Conservation (phyloP, 2,797 vertebrate genomes). For the Calcarius lapponicus region DNA sequence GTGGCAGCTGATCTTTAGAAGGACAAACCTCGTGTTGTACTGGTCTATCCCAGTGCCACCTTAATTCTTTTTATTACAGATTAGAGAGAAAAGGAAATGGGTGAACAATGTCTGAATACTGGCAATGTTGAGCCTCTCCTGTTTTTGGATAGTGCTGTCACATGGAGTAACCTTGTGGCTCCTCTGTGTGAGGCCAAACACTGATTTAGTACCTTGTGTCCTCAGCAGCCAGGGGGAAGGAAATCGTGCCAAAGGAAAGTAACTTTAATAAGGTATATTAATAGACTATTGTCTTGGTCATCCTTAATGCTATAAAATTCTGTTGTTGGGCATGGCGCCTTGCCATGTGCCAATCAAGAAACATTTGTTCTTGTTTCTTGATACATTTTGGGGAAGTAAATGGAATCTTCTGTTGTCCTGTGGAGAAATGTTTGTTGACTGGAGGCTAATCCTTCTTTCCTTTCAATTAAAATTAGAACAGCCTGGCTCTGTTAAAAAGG, state of each 20-base stretch:
- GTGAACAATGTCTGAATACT: rapidly evolving
- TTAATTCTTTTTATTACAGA: neutral
- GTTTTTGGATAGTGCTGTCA: neutral
- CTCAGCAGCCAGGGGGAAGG: neutral
- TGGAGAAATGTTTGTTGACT: neutral
- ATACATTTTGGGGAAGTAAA: neutral
- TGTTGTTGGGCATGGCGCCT: neutral
- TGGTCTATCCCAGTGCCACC: neutral
- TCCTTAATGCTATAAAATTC: neutral
- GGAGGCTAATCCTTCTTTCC: neutral
- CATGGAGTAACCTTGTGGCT: neutral
- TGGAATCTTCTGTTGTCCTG: neutral
- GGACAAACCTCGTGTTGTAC: neutral
- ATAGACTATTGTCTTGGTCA: neutral
- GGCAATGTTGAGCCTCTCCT: neutral
- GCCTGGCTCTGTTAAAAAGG: neutral
- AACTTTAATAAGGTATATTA: neutral
- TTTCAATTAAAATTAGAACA: neutral
- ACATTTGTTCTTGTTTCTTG: neutral
- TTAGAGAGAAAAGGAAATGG: neutral
- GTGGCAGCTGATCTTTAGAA: neutral
- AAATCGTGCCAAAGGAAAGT: neutral
- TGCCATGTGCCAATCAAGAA: neutral
- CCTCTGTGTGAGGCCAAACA: neutral
- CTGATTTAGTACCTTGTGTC: neutral